Conservation (phyloP, 2,797 vertebrate species). For the Crotalus adamanteus region DNA sequence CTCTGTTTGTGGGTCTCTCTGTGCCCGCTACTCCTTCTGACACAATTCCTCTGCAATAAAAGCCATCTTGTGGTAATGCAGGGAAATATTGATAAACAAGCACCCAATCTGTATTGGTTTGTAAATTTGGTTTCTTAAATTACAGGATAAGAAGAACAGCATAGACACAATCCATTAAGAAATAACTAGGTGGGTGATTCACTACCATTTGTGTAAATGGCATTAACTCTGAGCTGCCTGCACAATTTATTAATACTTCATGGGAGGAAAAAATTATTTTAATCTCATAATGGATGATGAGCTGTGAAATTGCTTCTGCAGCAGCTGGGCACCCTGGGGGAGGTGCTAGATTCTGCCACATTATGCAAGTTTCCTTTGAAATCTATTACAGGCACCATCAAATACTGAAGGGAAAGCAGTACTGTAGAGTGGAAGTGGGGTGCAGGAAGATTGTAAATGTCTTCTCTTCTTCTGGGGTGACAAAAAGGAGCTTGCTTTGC, state of each 20-base stretch:
- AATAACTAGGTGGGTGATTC: constrained; percentile 62
- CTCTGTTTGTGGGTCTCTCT: not conserved
- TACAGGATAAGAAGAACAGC: constrained; percentile 50
- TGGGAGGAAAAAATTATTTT: constrained; percentile 62
- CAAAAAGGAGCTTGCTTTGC: not conserved
- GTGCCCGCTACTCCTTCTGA: not conserved
- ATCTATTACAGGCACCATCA: constrained; percentile 43
- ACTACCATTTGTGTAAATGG: constrained; percentile 65
- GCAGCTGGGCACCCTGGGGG: constrained; percentile 64
- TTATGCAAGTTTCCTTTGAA: constrained; percentile 61
- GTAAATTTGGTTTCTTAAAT: constrained; percentile 56
- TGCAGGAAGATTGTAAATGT: not conserved
- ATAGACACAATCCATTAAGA: constrained; percentile 66
- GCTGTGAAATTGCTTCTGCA: constrained; percentile 67
- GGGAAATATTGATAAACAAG: constrained; percentile 46
- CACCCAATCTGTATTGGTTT: constrained; percentile 34
- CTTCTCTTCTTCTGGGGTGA: not conserved
- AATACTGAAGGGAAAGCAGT: constrained; percentile 16
- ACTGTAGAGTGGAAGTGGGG: not conserved
- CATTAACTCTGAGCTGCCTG: constrained; percentile 56
- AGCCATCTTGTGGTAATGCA: constrained; percentile 13
- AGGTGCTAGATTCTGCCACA: constrained; percentile 60
- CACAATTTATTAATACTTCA: constrained; percentile 68
- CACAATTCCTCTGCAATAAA: not conserved
- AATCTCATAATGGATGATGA: constrained; percentile 66